phyloP scores from a whole-genome alignment of 2,113 vertebrate species.

The Isichthys henryi region DNA sequence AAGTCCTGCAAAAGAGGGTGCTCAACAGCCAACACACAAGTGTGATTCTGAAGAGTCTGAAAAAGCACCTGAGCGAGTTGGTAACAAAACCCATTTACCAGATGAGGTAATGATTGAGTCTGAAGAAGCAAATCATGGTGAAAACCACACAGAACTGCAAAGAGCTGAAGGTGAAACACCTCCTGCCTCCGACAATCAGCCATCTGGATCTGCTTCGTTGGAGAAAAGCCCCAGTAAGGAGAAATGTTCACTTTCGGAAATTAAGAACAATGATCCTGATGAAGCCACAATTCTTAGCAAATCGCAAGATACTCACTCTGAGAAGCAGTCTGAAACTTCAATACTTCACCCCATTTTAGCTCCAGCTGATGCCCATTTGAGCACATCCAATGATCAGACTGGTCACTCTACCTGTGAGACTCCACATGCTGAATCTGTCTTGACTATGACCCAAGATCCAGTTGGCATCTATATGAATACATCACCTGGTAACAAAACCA shows the following conservation, averaged over 20 bases:
- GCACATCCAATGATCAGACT: not conserved
- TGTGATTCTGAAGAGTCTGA: not conserved
- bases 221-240: not conserved
- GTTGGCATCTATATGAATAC: not conserved
- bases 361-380: not conserved
- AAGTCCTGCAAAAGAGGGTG: not conserved
- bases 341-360: not conserved
- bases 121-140: slow-evolving; percentile 18
- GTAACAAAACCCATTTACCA: not conserved
- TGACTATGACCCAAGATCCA: not conserved
- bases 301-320: not conserved
- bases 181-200: not conserved
- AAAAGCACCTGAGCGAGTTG: not conserved
- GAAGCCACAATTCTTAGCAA: not conserved
- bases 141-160: not conserved
- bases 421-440: not conserved
- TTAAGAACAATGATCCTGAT: not conserved
- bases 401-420: not conserved
- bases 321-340: not conserved
- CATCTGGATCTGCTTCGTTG: not conserved
- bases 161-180: not conserved
- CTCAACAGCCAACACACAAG: not conserved
- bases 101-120: not conserved
- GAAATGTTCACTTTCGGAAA: not conserved
- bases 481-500: not conserved